phyloP scores from a whole-genome alignment of 2,113 vertebrate species.

The Amazona vittata region DNA sequence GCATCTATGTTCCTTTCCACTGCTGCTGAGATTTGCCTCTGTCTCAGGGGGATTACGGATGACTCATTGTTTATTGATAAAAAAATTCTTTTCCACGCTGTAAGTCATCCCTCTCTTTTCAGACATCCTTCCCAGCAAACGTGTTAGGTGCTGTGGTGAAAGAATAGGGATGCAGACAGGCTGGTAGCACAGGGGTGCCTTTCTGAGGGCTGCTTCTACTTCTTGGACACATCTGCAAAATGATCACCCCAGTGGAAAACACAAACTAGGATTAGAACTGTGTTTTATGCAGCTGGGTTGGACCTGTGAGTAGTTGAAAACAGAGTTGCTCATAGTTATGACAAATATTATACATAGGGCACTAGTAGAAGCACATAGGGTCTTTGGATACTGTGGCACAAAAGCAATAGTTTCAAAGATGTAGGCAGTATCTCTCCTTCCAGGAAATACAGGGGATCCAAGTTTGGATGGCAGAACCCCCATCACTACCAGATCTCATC shows the following conservation, averaged over 20 bases:
- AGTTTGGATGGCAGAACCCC: neutral
- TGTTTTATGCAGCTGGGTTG: accelerated
- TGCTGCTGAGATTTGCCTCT: neutral
- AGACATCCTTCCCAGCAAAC: neutral
- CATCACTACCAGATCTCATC: accelerated
- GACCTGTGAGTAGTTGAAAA: neutral
- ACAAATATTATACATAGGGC: neutral
- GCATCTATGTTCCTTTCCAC: neutral
- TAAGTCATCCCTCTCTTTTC: neutral
- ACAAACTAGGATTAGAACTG: neutral
- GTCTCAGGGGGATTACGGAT: neutral
- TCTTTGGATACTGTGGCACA: neutral
- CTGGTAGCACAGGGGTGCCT: neutral
- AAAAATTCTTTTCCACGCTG: neutral
- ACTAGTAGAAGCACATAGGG: neutral
- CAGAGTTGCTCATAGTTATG: neutral
- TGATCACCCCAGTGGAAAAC: neutral
- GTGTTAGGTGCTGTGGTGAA: neutral
- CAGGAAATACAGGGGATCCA: neutral
- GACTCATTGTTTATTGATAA: conserved; percentile 39
- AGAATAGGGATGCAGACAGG: neutral
- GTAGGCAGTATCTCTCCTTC: neutral
- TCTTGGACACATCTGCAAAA: neutral
- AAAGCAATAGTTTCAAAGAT: neutral
- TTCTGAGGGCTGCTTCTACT: neutral